Conservation (phyloP, 2,113 vertebrate species). For the Etheostoma cragini region DNA sequence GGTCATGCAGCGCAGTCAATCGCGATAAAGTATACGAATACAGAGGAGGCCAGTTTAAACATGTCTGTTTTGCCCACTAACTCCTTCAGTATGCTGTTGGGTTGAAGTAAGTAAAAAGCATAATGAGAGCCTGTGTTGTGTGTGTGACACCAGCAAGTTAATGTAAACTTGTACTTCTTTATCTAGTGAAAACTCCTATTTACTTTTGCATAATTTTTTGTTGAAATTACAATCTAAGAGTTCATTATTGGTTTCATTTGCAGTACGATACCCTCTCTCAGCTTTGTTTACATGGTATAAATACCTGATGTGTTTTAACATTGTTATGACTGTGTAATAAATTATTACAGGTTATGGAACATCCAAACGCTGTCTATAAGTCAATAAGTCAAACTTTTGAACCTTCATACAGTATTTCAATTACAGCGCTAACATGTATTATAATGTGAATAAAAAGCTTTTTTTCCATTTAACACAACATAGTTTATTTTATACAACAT, state of each 20-base stretch:
- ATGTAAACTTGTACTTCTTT: neutral
- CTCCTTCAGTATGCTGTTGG: neutral
- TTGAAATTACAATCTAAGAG: neutral
- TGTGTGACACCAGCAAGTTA: neutral
- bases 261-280: neutral
- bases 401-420: too few species aligned
- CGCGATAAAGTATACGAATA: neutral
- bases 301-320: neutral
- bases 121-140: too few species aligned
- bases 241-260: neutral
- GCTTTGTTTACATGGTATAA: neutral
- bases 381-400: neutral
- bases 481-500: too few species aligned
- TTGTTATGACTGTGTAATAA: neutral
- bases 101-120: neutral
- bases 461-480: too few species aligned
- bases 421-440: too few species aligned
- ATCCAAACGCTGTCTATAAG: neutral
- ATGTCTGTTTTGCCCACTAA: neutral
- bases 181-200: neutral
- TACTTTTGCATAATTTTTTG: neutral
- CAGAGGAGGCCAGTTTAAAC: neutral
- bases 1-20: constrained; percentile 3
- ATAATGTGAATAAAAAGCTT: too few species aligned
- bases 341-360: neutral